A percentile compares a stretch with the other conserved stretches of the same genome.
Evolutionary conservation across 2,888 invertebrate species (phyloP).

Genomic region (Nycteola revayana): DNA sequence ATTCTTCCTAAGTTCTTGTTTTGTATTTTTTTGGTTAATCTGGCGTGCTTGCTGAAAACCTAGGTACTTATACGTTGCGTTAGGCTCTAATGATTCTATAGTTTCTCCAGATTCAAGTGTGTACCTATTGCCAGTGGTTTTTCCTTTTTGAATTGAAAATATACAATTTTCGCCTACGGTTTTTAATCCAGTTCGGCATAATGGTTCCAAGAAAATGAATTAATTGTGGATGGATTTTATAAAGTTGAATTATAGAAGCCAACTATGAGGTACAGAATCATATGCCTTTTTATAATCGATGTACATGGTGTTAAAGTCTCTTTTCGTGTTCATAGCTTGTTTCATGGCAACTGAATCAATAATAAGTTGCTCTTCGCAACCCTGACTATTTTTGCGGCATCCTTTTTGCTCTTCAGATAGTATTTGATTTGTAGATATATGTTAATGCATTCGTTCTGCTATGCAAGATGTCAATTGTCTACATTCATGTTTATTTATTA

Average conservation of each 20-base stretch:
- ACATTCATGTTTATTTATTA: slow-evolving; percentile 24
- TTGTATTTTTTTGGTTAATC: not conserved
- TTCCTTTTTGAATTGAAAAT: not conserved
- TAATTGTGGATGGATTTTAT: not conserved
- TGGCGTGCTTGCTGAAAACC: too few species aligned
- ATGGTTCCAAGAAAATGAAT: not conserved
- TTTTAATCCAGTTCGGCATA: slow-evolving; percentile 15
- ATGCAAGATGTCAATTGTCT: slow-evolving; percentile 25
- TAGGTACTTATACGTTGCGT: not conserved
- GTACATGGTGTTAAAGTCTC: slow-evolving; percentile 6
- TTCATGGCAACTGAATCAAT: slow-evolving; percentile 15
- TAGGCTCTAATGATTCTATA: not conserved
- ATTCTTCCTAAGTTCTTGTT: not conserved
- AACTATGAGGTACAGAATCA: slow-evolving; percentile 11
- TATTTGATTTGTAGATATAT: slow-evolving; percentile 17
- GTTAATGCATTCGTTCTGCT: slow-evolving; percentile 17
- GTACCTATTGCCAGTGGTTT: not conserved
- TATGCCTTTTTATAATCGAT: slow-evolving; percentile 10
- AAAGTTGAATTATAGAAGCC: slow-evolving; percentile 6
- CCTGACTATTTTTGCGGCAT: slow-evolving; percentile 17
- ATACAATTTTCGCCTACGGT: not conserved
- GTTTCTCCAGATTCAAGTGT: not conserved
- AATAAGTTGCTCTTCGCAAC: slow-evolving; percentile 22
- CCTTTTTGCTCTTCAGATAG: slow-evolving; percentile 28
- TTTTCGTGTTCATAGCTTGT: slow-evolving; percentile 1